Evolutionary conservation across 2,888 invertebrate genomes (phyloP), one percentile per base, ranked within the genome.

Genomic region (Eustalomyia histrio): DNA sequence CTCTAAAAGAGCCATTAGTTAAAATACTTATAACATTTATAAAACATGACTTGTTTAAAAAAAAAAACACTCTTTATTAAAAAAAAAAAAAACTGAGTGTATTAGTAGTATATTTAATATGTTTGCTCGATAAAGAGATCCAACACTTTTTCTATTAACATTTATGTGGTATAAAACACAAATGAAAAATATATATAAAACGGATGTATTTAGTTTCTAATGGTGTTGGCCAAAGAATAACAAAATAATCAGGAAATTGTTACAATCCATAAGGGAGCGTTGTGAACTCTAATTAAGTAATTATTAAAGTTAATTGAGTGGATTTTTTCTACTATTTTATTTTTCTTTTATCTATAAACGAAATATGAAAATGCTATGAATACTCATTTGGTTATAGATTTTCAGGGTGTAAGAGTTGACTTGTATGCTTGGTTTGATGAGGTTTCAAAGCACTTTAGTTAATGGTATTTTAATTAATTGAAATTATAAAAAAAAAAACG

Each of bases 231-330:
- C 12, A 63, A 29, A 17, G 29, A 50, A 17, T 52, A 9, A 24
- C n/a, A 43, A 29, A 24, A 3, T 29, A 18, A 35, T 50, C 52
- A 71, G 63, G 71, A 76, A 76, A 76, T 52, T 65, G 55, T 14
- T 16, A 16, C 21, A 16, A 55, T 60, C 39, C 53, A 47, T n/a
- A 24, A 10, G 16, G 18, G 60, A 67, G 74, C 47, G 12, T 47
- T 63, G 5, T 39, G 17, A 47, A 47, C 24, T 55, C 65, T 71
- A 71, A 80, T 80, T 75, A 80, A 71, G 68, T 71, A 71, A 71
- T 71, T 79, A 74, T 74, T 69, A 7, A 16, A 64, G 47, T 60
- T 55, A 64, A 74, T 61, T 69, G 43, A 64, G 69, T 64, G 47
- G 29, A 14, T 50, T 50, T 29, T 21, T 29, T 29, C 29, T 29